Evolutionary conservation across 2,797 vertebrate genomes (phyloP), one percentile per base, ranked within the genome.

Genomic region (Rhinichthys osculus): DNA sequence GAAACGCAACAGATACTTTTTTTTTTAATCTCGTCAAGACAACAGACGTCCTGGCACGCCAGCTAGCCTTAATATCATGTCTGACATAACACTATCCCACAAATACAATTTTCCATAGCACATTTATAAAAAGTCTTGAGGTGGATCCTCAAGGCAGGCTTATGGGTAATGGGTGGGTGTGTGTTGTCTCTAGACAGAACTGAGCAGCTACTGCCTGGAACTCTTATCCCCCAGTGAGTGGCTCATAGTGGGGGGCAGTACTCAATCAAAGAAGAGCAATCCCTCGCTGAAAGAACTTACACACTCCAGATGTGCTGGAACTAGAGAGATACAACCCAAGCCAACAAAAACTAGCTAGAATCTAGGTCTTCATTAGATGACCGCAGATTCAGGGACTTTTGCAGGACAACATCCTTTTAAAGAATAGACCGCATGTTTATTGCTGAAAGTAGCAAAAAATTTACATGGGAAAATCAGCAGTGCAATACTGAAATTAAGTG

Each of bases 221-320:
- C 47, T 64, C 67, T 80, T 72, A 42, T 38, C 71, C 73, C 52
- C 64, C 79, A 69, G 17, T 77, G 30, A 77, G 62, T 47, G n/a
- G 40, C 78, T 81, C 78, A 40, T 69, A 47, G 54, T 40, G 30
- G 78, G 78, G 78, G 64, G 40, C 66, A 54, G 19, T 62, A 14
- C 78, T 78, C 33, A 21, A 71, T 85, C 83, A 85, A 81, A 85
- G 30, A 73, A 52, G 42, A 47, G 57, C 52, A 72, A 71, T 71
- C 70, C 71, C 42, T 79, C 23, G n/a, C 33, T 64, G 79, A 47
- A 78, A 33, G 54, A 73, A 13, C 83, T 82, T 82, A 72, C 76
- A 3, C 64, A 33, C 78, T 72, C 52, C 83, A 85, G 83, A 82
- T 87, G 62, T 62, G 59, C 21, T 40, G 42, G 7, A 81, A 73